These are phyloP conservation scores for Salvelinus sp. DNA, from an alignment of 2,113 vertebrate species.

Conservation along the genomic window DNA sequence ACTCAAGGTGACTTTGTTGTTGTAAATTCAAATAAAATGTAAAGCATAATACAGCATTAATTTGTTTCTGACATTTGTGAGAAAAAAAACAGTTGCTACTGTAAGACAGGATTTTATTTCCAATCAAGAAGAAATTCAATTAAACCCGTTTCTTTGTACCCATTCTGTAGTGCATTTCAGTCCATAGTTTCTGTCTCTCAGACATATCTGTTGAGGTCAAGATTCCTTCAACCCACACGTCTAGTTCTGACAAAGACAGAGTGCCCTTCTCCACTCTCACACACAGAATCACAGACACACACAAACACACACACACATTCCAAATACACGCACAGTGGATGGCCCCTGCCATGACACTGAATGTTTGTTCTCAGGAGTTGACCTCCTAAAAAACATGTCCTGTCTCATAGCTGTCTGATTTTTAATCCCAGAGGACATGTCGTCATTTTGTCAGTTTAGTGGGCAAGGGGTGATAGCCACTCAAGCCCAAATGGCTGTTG, in stretches of 20 bases:
- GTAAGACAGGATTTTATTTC: no score
- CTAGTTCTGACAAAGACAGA: not conserved
- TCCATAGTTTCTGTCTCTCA: not conserved
- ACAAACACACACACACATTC: not conserved
- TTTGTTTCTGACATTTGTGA: no score
- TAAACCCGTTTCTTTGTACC: not conserved
- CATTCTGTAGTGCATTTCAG: not conserved
- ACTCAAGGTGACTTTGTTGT: no score
- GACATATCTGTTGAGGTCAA: not conserved
- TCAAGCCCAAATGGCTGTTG: not conserved
- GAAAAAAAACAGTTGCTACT: no score
- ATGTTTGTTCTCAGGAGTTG: conserved; percentile 10
- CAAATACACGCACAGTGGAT: not conserved
- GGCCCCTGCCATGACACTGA: conserved; percentile 5
- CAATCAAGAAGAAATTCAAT: not conserved
- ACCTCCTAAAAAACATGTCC: conserved; percentile 28
- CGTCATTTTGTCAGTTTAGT: conserved; percentile 18
- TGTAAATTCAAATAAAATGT: no score
- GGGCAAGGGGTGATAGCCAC: not conserved
- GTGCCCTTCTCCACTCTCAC: not conserved
- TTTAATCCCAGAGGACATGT: conserved; percentile 28
- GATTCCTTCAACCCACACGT: not conserved
- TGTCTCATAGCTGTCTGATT: conserved; percentile 28
- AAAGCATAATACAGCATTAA: no score
- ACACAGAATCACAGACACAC: not conserved